Percentiles rank a stretch among this genome's conserved stretches.
Conservation (phyloP, 2,888 invertebrate genomes). For the Amaurobius ferox region DNA sequence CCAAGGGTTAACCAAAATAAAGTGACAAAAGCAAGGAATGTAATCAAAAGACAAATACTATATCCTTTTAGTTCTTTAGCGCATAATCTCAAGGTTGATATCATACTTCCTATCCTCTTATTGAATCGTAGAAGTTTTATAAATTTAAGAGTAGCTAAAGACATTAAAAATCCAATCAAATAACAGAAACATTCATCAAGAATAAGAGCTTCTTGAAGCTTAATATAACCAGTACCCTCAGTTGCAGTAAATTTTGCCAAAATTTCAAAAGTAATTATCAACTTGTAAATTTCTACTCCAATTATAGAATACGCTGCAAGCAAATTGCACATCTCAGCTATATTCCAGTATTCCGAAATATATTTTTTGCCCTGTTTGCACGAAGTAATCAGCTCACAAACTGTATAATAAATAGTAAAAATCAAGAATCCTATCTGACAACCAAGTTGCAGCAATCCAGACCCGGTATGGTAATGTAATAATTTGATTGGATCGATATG, state of each 20-base stretch:
- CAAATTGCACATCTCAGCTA: slow-evolving; percentile 78
- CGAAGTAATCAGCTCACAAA: slow-evolving; percentile 76
- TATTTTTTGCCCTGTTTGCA: slow-evolving; percentile 76
- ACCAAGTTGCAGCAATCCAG: slow-evolving; percentile 77
- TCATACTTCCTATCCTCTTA: slow-evolving; percentile 79
- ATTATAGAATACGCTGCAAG: slow-evolving; percentile 77
- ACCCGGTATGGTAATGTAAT: slow-evolving; percentile 78
- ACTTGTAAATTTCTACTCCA: slow-evolving; percentile 77
- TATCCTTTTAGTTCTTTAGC: slow-evolving; percentile 77
- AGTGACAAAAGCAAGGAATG: slow-evolving; percentile 75
- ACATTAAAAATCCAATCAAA: slow-evolving; percentile 78
- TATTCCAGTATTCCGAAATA: slow-evolving; percentile 79
- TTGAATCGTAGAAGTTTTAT: slow-evolving; percentile 79
- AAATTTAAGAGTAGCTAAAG: slow-evolving; percentile 79
- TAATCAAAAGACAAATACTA: slow-evolving; percentile 78
- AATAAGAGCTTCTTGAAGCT: slow-evolving; percentile 78
- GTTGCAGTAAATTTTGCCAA: slow-evolving; percentile 77
- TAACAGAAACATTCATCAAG: slow-evolving; percentile 79
- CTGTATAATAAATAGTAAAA: slow-evolving; percentile 78
- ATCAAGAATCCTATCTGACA: slow-evolving; percentile 78
- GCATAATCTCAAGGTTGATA: slow-evolving; percentile 78
- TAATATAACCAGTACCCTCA: slow-evolving; percentile 76
- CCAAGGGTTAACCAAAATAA: slow-evolving; percentile 78
- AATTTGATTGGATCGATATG: slow-evolving; percentile 75
- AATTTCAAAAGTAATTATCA: slow-evolving; percentile 76